Base-by-base conservation (phyloP, 2,888 invertebrate genomes). In the Psylliodes chrysocephalus region DNA sequence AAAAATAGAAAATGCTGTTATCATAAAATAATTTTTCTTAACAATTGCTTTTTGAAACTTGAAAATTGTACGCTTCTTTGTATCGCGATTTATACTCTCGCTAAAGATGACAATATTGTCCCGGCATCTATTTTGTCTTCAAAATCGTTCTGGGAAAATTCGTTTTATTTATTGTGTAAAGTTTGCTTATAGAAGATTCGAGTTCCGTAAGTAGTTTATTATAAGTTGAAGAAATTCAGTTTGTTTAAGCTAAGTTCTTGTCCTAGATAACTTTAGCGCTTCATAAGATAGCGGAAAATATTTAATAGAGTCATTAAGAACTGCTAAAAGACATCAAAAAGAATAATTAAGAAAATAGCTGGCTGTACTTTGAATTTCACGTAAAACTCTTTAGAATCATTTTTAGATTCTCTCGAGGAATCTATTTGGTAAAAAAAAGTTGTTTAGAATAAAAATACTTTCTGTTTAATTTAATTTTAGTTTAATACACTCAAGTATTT, bases 301-400 rank as follows among this genome's bases (percentile, higher is more conserved):
- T 67, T 64, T 62, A 67, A 63, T 64, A 53, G 59, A 62, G 46
- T 60, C 64, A 60, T 64, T 63, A 62, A 42, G 52, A 60, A 33
- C 56, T 38, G 38, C 47, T 51, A 30, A 40, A 51, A 55, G 60
- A 42, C 35, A 47, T 54, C 49, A 28, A 22, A 59, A 54, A 54
- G 59, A 64, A 60, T 64, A 64, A 64, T 64, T 64, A 64, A 60
- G 59, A 18, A 47, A 64, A 54, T 62, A 51, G 28, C 56, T 30
- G 47, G 33, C 12, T 40, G 12, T 54, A 40, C 40, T 54, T 15
- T 12, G 14, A 40, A 54, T 40, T 28, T 51, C 12, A 33, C 33
- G 25, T 33, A 42, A 35, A 46, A 46, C 46, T n/a, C 46, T 46
- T 19, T 22, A 46, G 14, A 44, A 44, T 12, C 7, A 40, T n/a